A percentile compares a stretch with the other conserved stretches of the same genome.
Evolutionary conservation across 2,888 invertebrate species (phyloP).

Genomic region (Noctua pronuba): DNA sequence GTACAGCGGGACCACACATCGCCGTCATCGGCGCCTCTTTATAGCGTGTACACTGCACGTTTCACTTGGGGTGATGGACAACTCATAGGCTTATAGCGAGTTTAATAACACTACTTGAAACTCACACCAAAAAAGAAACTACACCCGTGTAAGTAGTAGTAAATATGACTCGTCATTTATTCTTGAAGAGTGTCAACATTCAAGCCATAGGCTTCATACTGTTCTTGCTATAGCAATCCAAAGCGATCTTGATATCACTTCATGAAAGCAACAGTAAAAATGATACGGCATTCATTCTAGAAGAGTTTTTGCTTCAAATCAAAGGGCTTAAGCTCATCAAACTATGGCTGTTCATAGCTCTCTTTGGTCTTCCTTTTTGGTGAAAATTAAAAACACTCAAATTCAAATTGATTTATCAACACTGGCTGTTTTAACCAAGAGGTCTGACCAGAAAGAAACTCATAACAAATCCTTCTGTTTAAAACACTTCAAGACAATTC

Average conservation of each 20-base stretch:
- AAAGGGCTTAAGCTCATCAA: background rate
- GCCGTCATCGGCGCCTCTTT: constrained; percentile 69
- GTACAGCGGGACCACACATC: constrained; percentile 77
- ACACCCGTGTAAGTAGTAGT: background rate
- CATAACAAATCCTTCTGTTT: background rate
- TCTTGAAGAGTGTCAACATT: background rate
- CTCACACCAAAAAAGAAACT: too few species aligned
- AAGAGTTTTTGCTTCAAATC: background rate
- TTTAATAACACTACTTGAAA: background rate
- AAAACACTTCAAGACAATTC: background rate
- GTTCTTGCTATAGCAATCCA: background rate
- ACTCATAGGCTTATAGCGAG: constrained; percentile 54
- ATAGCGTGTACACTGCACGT: constrained; percentile 64
- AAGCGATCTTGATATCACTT: constrained; percentile 45
- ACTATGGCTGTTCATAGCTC: background rate
- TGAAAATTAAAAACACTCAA: background rate
- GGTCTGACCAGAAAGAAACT: background rate
- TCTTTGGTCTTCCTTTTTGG: background rate
- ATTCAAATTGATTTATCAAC: background rate
- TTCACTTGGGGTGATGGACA: constrained; percentile 64
- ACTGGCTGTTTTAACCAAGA: background rate
- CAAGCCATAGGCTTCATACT: background rate
- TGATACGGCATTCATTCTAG: background rate
- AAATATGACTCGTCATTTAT: background rate
- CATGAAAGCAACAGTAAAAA: background rate